Base-by-base conservation (phyloP, 2,113 vertebrate species). In the Xyliphius kryptos region DNA sequence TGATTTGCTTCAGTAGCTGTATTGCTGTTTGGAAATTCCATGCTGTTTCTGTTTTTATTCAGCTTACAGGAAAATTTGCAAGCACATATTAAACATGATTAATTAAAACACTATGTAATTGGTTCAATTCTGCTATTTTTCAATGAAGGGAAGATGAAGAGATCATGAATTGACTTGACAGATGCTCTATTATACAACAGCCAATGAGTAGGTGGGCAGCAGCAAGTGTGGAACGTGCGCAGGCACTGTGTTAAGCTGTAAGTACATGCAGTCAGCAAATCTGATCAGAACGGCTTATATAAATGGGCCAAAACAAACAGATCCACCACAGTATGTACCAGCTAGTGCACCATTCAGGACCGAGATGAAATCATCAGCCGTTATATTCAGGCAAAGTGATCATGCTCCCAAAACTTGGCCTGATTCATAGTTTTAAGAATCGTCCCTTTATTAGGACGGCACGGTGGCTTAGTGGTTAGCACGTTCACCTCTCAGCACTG, bases 281-380 rank as follows among this genome's bases (percentile, higher is more conserved):
- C 58, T 61, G 53, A 66, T 71, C 47, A 11, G 26, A 67, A 54
- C 16, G 20, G 55, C 26, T 68, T 63, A 21, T 22, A 52, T 59
- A 64, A 68, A 63, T 37, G 36, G 37, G 15, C 17, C 16, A 46
- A 61, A 62, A 56, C 62, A 66, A 48, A 53, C 32, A 60, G 11
- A 51, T 37, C 16, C 32, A 60, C 38, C 9, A 47, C 37, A 17
- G 36, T 38, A 9, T 20, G 47, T 41, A 41, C 40, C 40, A 14
- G 6, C 40, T 41, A 41, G 40, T 41, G 40, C 13, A 41, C 13
- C 40, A 32, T 32, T 32, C 26, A 32, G 26, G 26, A 32, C 26
- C 2, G 4, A 2, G 26, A 32, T 41, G 36, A 56, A 9, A 40
- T 12, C 36, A 56, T 56, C 36, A 17, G 53, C 9, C 6, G 9